Base-by-base conservation (phyloP, 2,797 vertebrate species). In the Selene dorsalis region DNA sequence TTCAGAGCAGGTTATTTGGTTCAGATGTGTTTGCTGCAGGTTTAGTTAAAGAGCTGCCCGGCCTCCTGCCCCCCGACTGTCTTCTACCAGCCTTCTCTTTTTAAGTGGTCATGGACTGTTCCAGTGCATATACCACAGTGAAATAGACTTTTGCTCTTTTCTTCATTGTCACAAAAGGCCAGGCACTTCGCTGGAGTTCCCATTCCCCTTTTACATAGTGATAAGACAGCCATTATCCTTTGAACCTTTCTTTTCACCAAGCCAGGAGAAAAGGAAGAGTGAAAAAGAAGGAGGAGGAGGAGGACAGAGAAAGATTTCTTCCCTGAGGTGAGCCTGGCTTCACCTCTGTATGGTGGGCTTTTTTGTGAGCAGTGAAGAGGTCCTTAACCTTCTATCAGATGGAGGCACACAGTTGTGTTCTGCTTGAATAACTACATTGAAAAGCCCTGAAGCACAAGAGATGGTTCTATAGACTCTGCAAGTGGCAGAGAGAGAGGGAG, bases 351-450 rank as follows among this genome's bases (percentile, higher is more conserved):
- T 90, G 92, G 89, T 80, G 89, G 93, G 90, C 75, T 92, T 93
- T 94, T 94, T 92, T 94, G 91, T 93, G 93, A 92, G 91, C 90
- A 90, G 90, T 94, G 93, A 93, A 95, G 94, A 94, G 94, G 94
- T 93, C 93, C 93, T 95, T 95, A 94, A 95, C 94, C 94, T 94
- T 93, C 93, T 94, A 95, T 95, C 95, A 94, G 95, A 94, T 95
- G 91, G 93, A 93, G 92, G 91, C 92, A 92, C 91, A 93, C 92
- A 93, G 93, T 92, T 93, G 92, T 93, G 92, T 93, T 94, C 92
- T 91, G 91, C 92, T 93, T 92, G 93, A 95, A 94, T 94, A 94
- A 93, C 91, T 93, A 92, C 90, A 93, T 93, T 95, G 93, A 95
- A 95, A 94, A 94, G 93, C 89, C 91, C 92, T 90, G 91, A 84